Conservation (phyloP, 2,113 vertebrate genomes). For the Nanger granti region DNA sequence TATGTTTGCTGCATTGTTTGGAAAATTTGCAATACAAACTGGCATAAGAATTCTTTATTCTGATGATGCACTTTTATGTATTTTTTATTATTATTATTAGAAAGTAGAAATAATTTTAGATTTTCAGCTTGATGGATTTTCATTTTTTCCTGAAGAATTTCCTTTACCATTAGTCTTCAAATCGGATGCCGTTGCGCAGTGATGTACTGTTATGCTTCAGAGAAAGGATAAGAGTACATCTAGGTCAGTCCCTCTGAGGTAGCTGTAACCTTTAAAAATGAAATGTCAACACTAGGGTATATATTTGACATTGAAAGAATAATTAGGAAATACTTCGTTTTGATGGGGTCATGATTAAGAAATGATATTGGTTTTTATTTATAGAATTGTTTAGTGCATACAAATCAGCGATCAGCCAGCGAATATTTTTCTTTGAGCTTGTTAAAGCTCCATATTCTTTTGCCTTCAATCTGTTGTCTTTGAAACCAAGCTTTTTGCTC, state of each 20-base stretch:
- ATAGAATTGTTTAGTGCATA: slow-evolving; percentile 80
- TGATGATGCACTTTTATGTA: slow-evolving; percentile 85
- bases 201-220: slow-evolving; percentile 49
- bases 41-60: slow-evolving; percentile 81
- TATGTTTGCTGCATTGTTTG: slow-evolving; percentile 81
- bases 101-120: slow-evolving; percentile 82
- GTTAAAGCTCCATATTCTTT: slow-evolving; percentile 65
- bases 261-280: slow-evolving; percentile 61
- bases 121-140: slow-evolving; percentile 78
- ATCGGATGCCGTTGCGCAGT: slow-evolving; percentile 54
- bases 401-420: slow-evolving; percentile 72
- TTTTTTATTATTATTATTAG: slow-evolving; percentile 76
- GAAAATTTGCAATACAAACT: slow-evolving; percentile 80
- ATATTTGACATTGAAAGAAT: slow-evolving; percentile 65
- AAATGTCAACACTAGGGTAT: slow-evolving; percentile 61
- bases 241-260: slow-evolving; percentile 68
- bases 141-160: slow-evolving; percentile 73
- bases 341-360: slow-evolving; percentile 75
- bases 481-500: slow-evolving; percentile 31
- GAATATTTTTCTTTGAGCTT: slow-evolving; percentile 71
- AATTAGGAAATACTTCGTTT: slow-evolving; percentile 74
- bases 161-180: slow-evolving; percentile 73
- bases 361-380: slow-evolving; percentile 77
- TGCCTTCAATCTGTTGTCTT: slow-evolving; percentile 66
- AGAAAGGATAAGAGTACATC: slow-evolving; percentile 50